Evolutionary conservation across 2,797 vertebrate genomes (phyloP).

Genomic region (Amphiprion clarkii): DNA sequence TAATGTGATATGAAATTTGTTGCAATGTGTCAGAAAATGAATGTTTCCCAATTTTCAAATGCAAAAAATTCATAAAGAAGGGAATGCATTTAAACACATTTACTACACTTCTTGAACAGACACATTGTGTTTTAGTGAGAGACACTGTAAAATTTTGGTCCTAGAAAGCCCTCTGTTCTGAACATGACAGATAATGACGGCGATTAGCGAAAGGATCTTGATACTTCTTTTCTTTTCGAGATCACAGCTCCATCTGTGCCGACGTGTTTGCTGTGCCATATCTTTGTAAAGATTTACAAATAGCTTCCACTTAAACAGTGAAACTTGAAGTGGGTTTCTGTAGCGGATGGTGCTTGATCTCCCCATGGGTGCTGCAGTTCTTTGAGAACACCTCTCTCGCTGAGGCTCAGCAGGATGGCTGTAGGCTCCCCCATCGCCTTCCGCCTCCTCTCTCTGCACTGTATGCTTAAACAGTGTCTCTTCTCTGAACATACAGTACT

Average conservation of each 20-base stretch:
- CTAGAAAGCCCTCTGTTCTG: too few relatives aligned
- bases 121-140: neutral
- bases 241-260: neutral
- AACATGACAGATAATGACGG: neutral
- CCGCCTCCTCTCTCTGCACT: neutral
- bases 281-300: neutral
- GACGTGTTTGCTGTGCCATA: neutral
- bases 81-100: too few relatives aligned
- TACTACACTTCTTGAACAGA: too few relatives aligned
- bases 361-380: constrained; percentile 8
- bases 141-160: neutral
- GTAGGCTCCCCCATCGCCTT: neutral
- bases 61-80: too few relatives aligned
- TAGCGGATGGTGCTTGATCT: constrained; percentile 9
- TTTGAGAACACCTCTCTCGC: constrained; percentile 10
- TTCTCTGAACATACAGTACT: neutral
- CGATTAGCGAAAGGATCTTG: neutral
- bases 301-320: neutral
- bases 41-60: too few relatives aligned
- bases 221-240: neutral
- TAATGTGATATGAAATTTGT: too few relatives aligned
- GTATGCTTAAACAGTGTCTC: neutral
- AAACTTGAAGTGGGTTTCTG: neutral
- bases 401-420: constrained; percentile 25
- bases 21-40: too few relatives aligned